phyloP scores from a whole-genome alignment of 64 coral and sea anemone genomes.

The Astreopora myriophthalma region DNA sequence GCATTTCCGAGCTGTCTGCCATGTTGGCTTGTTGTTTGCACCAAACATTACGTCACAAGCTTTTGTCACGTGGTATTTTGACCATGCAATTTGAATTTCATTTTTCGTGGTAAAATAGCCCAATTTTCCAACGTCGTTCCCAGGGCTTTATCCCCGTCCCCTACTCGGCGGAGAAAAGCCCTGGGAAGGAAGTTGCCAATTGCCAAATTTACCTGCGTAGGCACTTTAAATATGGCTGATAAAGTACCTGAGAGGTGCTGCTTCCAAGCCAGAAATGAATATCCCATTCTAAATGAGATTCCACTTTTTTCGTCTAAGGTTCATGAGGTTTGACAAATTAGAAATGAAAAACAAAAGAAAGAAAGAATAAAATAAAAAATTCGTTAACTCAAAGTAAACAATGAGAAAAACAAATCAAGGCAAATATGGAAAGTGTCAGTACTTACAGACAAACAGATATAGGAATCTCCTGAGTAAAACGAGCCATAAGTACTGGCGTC shows the following conservation, averaged over 20 bases:
- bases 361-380: background rate
- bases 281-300: slow-evolving; percentile 88
- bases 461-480: slow-evolving; percentile 93
- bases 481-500: slow-evolving; percentile 82
- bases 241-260: slow-evolving; percentile 80
- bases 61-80: slow-evolving; percentile 50
- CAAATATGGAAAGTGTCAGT: background rate
- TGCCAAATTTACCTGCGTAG: too few species aligned
- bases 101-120: background rate
- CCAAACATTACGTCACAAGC: slow-evolving; percentile 54
- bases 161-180: too few species aligned
- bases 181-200: too few species aligned
- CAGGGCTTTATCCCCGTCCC: too few species aligned
- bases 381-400: too few species aligned
- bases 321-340: background rate
- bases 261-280: slow-evolving; percentile 99
- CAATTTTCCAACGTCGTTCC: too few species aligned
- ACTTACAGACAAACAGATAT: slow-evolving; percentile 92
- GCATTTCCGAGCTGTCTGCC: background rate
- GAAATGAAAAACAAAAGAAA: background rate
- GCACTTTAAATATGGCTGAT: background rate
- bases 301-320: slow-evolving; percentile 76
- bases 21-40: background rate
- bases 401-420: background rate
- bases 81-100: background rate